Conservation (phyloP, 1,140 invertebrate species). For the Campoletis sonorensis region DNA sequence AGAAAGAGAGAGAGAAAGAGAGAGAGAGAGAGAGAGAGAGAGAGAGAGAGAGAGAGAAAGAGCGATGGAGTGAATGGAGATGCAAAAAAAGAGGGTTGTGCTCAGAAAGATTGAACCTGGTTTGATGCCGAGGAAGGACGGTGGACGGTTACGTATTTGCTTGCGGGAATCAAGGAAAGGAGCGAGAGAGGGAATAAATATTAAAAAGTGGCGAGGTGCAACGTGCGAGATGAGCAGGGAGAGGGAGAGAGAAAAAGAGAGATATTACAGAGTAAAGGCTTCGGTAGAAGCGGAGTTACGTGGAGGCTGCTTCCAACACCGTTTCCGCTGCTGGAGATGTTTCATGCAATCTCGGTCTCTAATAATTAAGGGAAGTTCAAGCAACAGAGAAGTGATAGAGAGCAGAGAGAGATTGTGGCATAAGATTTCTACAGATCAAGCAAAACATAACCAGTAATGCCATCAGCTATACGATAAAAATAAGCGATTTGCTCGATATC, state of each 20-base stretch:
- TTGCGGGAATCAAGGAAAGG: too few species aligned
- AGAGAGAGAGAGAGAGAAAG: conserved; percentile 43
- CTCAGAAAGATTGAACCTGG: too few species aligned
- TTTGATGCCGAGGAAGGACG: too few species aligned
- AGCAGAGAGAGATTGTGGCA: not conserved
- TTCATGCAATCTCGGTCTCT: conserved; percentile 35
- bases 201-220: too few species aligned
- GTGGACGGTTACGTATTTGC: too few species aligned
- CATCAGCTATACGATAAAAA: not conserved
- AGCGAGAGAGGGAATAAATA: too few species aligned
- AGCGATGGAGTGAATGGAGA: too few species aligned
- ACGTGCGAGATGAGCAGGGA: too few species aligned
- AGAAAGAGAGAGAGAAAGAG: conserved; percentile 36
- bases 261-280: conserved; percentile 11
- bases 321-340: conserved; percentile 26
- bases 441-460: conserved; percentile 12
- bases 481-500: not conserved
- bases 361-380: conserved; percentile 34
- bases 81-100: too few species aligned
- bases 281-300: conserved; percentile 32
- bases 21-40: conserved; percentile 46
- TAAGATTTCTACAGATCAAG: not conserved
- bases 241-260: conserved; percentile 45
- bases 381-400: not conserved
- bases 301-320: conserved; percentile 27